Evolutionary conservation across 2,797 vertebrate species (phyloP).

Genomic region (Crenichthys baileyi): DNA sequence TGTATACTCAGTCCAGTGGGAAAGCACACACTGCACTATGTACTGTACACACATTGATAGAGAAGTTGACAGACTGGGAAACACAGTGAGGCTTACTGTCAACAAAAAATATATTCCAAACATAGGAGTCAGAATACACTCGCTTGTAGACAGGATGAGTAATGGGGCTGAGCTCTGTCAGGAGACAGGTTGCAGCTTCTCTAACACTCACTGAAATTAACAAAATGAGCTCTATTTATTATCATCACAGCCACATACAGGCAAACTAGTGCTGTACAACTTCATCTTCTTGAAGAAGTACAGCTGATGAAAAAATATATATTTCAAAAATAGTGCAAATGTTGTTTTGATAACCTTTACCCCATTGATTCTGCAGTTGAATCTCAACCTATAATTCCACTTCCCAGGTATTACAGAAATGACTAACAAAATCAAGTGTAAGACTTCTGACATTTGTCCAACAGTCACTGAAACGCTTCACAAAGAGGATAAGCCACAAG

Average conservation of each 20-base stretch:
- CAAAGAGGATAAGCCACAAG: too few species aligned
- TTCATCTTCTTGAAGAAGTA: too few species aligned
- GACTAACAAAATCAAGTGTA: neutral
- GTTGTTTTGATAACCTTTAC: neutral
- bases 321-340: neutral
- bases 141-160: neutral
- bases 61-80: constrained; percentile 52
- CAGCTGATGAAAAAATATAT: neutral
- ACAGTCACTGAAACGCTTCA: neutral
- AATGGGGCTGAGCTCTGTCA: constrained; percentile 27
- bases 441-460: neutral
- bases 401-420: neutral
- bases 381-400: neutral
- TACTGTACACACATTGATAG: constrained; percentile 35
- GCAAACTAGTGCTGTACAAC: neutral
- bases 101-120: constrained; percentile 53
- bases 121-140: constrained; percentile 34
- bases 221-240: constrained; percentile 31
- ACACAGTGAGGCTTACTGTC: constrained; percentile 49
- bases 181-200: constrained; percentile 35
- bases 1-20: constrained; percentile 23
- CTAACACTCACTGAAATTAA: constrained; percentile 24
- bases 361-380: neutral
- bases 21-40: constrained; percentile 14
- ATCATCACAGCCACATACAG: constrained; percentile 18